A percentile compares a stretch with the other conserved stretches of the same genome.
Conservation (phyloP, 2,797 vertebrate genomes). For the Channallabes apus region DNA sequence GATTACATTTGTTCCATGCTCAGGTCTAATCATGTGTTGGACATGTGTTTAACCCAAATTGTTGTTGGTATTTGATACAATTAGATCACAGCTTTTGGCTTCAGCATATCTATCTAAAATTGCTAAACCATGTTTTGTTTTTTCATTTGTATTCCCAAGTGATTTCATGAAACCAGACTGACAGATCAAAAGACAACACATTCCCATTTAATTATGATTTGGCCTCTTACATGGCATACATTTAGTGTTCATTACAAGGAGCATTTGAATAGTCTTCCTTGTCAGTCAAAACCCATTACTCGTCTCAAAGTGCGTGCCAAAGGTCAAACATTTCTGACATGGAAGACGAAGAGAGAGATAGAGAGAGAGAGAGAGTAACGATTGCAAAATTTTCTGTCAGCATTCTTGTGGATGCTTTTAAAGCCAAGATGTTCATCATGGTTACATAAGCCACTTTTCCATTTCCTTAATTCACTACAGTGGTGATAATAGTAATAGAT, state of each 20-base stretch:
- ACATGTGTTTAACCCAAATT: too few relatives aligned
- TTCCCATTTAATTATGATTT: not conserved
- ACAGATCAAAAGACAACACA: not conserved
- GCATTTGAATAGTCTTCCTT: not conserved
- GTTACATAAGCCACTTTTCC: slow-evolving; percentile 34
- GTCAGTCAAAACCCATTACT: slow-evolving; percentile 14
- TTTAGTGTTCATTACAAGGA: not conserved
- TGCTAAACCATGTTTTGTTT: not conserved
- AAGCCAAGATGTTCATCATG: slow-evolving; percentile 21
- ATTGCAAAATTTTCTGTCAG: slow-evolving; percentile 11
- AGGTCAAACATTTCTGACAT: not conserved
- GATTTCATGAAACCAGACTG: not conserved
- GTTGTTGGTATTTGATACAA: too few relatives aligned
- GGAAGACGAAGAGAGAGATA: not conserved
- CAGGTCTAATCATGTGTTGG: too few relatives aligned
- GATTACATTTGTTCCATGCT: too few relatives aligned
- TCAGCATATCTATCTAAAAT: not conserved
- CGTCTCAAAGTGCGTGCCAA: not conserved
- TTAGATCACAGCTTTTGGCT: too few relatives aligned
- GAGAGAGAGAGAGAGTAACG: not conserved
- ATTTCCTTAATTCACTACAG: slow-evolving; percentile 20
- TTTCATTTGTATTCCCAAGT: not conserved
- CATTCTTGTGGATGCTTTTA: slow-evolving; percentile 22
- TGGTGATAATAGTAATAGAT: slow-evolving; percentile 19
- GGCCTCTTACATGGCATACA: not conserved